Percentiles rank a stretch among this genome's conserved stretches.
Conservation (phyloP, 2,797 vertebrate genomes). For the Anas georgica region DNA sequence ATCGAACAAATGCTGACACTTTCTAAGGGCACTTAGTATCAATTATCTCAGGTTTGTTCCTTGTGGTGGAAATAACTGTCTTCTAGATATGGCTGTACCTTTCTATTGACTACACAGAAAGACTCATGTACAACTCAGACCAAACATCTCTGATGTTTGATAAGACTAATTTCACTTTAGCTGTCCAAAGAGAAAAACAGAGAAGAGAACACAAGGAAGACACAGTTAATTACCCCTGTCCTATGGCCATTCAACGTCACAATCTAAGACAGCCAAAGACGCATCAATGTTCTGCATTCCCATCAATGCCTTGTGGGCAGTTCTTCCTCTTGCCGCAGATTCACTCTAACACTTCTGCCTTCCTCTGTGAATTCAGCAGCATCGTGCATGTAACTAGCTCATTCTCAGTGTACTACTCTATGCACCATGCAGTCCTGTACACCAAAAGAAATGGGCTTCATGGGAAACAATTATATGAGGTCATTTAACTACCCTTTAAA, state of each 20-base stretch:
- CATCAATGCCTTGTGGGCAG: neutral
- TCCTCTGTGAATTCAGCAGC: neutral
- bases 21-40: neutral
- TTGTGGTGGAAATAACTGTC: neutral
- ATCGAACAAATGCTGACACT: neutral
- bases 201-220: neutral
- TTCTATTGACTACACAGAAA: neutral
- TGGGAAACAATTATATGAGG: neutral
- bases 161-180: neutral
- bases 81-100: neutral
- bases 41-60: neutral
- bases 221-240: neutral
- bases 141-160: neutral
- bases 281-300: neutral
- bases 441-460: neutral
- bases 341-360: neutral
- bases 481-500: neutral
- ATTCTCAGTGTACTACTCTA: neutral
- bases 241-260: neutral
- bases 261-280: neutral
- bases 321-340: neutral
- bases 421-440: fast-evolving
- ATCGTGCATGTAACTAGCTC: fast-evolving
- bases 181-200: neutral
- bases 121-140: neutral